Evolutionary conservation across 2,113 vertebrate genomes (phyloP), one percentile per base, ranked within the genome.

Genomic region (Heliornis fulica): DNA sequence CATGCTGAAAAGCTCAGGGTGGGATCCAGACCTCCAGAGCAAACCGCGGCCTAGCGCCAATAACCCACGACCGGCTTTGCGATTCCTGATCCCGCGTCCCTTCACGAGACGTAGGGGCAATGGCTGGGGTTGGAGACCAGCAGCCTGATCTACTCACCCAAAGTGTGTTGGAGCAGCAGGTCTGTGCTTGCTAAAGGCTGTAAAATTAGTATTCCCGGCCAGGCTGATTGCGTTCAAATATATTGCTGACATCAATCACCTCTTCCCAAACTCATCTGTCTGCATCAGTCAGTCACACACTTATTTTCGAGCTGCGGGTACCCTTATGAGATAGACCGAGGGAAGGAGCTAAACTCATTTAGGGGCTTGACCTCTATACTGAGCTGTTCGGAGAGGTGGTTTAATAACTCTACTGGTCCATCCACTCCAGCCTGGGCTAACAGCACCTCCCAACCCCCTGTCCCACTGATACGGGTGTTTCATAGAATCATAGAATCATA

Each of bases 161-260:
- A 38, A 57, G 75, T 14, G 74, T n/a, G 31, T 68, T 91, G 64
- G 87, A 92, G 45, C 12, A 26, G 81, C 76, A 10, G 48, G 80
- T 90, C 78, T 40, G 89, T 28, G 82, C 70, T n/a, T 72, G 90
- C 93, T 45, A n/a, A 69, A 38, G 69, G 93, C 89, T 45, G 53
- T 54, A 38, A 76, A 97, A 98, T 98, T 93, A 96, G 93, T 75
- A 97, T 98, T 97, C 97, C 77, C 15, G 7, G 78, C 53, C 78
- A 92, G 94, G 96, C 95, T 95, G 97, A 97, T 93, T 85, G 87
- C 51, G 26, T 94, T 96, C 96, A 93, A 87, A 96, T 96, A 96
- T 97, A 97, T 98, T 97, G 97, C 94, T 89, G 94, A 92, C 97
- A 98, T 98, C 97, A 96, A 98, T 98, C 98, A 98, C 80, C 96